Evolutionary conservation across 2,888 invertebrate species (phyloP).

Genomic region (Drosophila phalerata): DNA sequence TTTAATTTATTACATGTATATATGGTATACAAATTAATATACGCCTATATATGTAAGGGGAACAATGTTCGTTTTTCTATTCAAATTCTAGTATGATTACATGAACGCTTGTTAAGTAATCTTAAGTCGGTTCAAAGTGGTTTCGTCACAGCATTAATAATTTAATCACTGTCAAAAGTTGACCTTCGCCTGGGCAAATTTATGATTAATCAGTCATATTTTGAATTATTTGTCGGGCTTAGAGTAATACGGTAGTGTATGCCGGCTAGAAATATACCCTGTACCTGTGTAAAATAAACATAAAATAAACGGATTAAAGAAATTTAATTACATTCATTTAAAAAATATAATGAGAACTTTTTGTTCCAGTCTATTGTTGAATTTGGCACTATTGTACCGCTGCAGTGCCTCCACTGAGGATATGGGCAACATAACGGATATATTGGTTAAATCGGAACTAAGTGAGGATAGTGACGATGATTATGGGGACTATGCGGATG

Average conservation of each 20-base stretch:
- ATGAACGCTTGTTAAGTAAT: slow-evolving; percentile 14
- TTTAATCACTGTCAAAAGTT: slow-evolving; percentile 44
- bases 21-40: not conserved
- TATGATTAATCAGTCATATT: slow-evolving; percentile 20
- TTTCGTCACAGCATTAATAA: slow-evolving; percentile 28
- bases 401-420: slow-evolving; percentile 8
- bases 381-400: not conserved
- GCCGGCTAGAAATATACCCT: not conserved
- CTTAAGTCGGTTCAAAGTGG: slow-evolving; percentile 7
- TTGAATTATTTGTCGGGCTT: slow-evolving; percentile 6
- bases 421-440: slow-evolving; percentile 11
- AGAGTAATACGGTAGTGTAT: not conserved
- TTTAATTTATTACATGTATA: slow-evolving; percentile 6
- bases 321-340: not conserved
- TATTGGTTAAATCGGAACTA: slow-evolving; percentile 35
- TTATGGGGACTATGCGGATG: slow-evolving; percentile 70
- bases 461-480: slow-evolving; percentile 72
- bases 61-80: not conserved
- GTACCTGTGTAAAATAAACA: not conserved
- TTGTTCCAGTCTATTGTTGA: slow-evolving; percentile 23
- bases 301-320: not conserved
- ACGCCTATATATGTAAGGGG: not conserved
- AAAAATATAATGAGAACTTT: not conserved
- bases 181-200: slow-evolving; percentile 24
- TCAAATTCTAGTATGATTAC: slow-evolving; percentile 2